phyloP scores from a whole-genome alignment of 2,797 vertebrate species.

The Podarcis siculus region DNA sequence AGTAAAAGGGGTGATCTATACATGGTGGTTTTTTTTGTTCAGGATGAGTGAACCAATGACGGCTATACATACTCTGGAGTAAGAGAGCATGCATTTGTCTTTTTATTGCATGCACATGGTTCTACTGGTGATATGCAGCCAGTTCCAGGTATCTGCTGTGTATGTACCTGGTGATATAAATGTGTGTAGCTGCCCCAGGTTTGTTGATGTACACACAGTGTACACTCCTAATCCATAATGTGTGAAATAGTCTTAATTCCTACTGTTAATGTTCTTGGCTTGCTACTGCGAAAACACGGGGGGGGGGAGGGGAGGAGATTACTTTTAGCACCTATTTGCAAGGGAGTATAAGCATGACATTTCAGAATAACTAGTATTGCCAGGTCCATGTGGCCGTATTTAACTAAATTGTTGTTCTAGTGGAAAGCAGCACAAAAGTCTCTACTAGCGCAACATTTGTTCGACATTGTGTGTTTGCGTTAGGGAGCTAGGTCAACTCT shows the following conservation, averaged over 20 bases:
- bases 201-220: not conserved
- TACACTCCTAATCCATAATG: not conserved
- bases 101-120: not conserved
- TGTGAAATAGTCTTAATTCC: not conserved
- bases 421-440: no score
- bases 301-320: not conserved
- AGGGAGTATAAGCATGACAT: not conserved
- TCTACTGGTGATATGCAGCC: not conserved
- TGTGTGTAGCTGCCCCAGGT: not conserved
- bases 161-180: not conserved
- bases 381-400: not conserved
- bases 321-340: not conserved
- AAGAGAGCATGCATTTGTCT: not conserved
- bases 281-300: not conserved
- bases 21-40: not conserved
- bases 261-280: not conserved
- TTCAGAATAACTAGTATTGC: not conserved
- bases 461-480: not conserved
- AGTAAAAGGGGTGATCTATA: not conserved
- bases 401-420: no score
- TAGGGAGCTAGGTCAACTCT: not conserved
- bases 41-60: not conserved
- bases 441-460: not conserved
- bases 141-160: not conserved
- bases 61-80: not conserved